Percentiles rank a stretch among this genome's conserved stretches.
These are phyloP conservation scores for Psilopsiagon aymara DNA, from an alignment of 2,113 vertebrate species.

Conservation along the genomic window DNA sequence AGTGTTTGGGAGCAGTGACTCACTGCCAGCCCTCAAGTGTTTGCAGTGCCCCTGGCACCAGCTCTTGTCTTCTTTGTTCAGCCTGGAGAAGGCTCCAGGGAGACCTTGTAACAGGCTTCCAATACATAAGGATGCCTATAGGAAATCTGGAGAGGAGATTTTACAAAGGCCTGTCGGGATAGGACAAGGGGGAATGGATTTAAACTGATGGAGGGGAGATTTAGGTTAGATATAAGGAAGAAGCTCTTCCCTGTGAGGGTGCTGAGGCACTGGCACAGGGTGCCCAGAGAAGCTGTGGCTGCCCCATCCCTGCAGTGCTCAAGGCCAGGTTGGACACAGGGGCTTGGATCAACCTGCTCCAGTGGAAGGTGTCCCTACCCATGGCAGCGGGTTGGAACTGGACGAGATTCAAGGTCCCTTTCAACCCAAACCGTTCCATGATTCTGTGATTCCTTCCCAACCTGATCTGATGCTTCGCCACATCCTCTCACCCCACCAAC, in stretches of 20 bases:
- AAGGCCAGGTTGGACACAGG: background rate
- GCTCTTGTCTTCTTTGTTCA: background rate
- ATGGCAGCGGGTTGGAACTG: background rate
- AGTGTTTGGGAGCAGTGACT: background rate
- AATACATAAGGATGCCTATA: background rate
- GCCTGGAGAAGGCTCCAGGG: background rate
- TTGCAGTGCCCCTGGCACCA: background rate
- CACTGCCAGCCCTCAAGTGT: background rate
- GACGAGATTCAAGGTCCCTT: background rate
- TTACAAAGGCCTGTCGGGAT: background rate
- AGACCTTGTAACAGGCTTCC: background rate
- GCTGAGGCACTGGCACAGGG: background rate
- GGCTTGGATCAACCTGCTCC: background rate
- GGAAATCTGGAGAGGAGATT: background rate
- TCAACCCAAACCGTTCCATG: background rate
- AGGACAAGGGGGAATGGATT: background rate
- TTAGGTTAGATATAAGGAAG: background rate
- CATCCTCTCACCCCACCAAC: background rate
- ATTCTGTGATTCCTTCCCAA: background rate
- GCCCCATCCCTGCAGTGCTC: background rate
- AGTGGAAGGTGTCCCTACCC: background rate
- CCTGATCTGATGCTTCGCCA: accelerated
- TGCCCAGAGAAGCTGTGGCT: background rate
- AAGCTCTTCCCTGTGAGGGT: background rate
- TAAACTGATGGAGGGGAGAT: background rate